A percentile compares a stretch with the other conserved stretches of the same genome.
These are phyloP conservation scores for Axinella damicornis DNA, from an alignment of 37 sponge, comb jelly and placozoan species.

Conservation along the genomic window DNA sequence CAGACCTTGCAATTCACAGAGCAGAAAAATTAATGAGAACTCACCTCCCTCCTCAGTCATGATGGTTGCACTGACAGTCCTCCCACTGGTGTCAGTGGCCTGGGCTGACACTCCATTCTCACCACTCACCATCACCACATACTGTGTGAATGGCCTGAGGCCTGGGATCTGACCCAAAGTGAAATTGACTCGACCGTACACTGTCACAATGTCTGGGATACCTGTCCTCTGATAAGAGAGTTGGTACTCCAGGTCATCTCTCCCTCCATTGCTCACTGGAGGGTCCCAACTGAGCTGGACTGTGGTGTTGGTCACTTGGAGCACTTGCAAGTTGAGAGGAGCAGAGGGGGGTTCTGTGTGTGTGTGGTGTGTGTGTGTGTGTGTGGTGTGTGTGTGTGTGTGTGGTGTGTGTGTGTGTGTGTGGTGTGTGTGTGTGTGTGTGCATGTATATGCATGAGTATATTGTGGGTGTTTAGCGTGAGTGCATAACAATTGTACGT, in stretches of 20 bases:
- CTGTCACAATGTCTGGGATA: too few relatives aligned
- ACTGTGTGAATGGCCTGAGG: background rate
- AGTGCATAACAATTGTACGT: background rate
- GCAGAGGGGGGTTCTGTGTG: slow-evolving; percentile 14
- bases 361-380: too few relatives aligned
- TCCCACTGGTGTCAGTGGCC: background rate
- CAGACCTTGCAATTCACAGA: too few relatives aligned
- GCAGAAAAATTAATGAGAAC: background rate
- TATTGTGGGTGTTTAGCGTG: too few relatives aligned
- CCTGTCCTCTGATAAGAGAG: background rate
- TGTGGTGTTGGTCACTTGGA: slow-evolving; percentile 15
- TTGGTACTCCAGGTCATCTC: background rate
- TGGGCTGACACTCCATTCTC: slow-evolving; percentile 21
- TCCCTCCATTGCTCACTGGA: background rate
- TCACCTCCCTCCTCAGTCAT: background rate
- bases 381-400: too few relatives aligned
- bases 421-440: too few relatives aligned
- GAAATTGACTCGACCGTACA: too few relatives aligned
- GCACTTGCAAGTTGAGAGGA: background rate
- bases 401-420: too few relatives aligned
- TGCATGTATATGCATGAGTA: too few relatives aligned
- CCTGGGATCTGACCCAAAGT: background rate
- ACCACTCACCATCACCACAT: background rate
- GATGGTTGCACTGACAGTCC: background rate
- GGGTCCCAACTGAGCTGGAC: background rate